Percentiles rank a stretch among this genome's conserved stretches.
Evolutionary conservation across 64 coral and sea anemone species (phyloP).

Genomic region (Montipora foliosa): DNA sequence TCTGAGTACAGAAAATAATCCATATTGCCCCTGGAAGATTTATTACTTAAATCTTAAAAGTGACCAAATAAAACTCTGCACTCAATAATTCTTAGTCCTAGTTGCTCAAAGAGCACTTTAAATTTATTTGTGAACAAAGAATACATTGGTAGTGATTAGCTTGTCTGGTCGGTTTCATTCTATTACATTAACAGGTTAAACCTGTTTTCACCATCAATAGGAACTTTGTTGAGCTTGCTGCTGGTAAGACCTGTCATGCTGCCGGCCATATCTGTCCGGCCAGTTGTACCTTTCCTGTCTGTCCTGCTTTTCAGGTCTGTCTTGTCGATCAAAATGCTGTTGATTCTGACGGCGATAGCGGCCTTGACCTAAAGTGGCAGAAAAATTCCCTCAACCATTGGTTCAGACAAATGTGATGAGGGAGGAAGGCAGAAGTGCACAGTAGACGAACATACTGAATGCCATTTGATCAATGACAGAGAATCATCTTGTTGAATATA

Average conservation of each 20-base stretch:
- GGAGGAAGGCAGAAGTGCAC: too few relatives aligned
- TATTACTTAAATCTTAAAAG: too few relatives aligned
- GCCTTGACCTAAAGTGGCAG: slow-evolving; percentile 15
- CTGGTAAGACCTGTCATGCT: slow-evolving; percentile 37
- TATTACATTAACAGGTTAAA: too few relatives aligned
- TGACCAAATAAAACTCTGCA: background rate
- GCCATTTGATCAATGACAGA: too few relatives aligned
- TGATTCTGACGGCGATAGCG: slow-evolving; percentile 30
- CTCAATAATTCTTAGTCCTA: background rate
- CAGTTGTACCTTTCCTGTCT: slow-evolving; percentile 37
- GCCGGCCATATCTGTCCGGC: slow-evolving; percentile 27
- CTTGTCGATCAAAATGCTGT: slow-evolving; percentile 46
- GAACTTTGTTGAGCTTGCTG: background rate
- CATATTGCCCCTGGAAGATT: too few relatives aligned
- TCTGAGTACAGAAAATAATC: too few relatives aligned
- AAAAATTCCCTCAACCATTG: too few relatives aligned
- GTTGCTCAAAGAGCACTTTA: background rate
- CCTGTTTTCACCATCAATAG: too few relatives aligned
- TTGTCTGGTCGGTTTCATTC: too few relatives aligned
- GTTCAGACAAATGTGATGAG: background rate
- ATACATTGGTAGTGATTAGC: too few relatives aligned
- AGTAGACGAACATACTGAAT: too few relatives aligned
- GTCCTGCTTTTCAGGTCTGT: slow-evolving; percentile 44
- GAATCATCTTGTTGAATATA: too few relatives aligned
- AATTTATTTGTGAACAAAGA: background rate